Percentiles rank a stretch among this genome's conserved stretches.
Conservation (phyloP, 2,888 invertebrate genomes). For the Mayetiola destructor region DNA sequence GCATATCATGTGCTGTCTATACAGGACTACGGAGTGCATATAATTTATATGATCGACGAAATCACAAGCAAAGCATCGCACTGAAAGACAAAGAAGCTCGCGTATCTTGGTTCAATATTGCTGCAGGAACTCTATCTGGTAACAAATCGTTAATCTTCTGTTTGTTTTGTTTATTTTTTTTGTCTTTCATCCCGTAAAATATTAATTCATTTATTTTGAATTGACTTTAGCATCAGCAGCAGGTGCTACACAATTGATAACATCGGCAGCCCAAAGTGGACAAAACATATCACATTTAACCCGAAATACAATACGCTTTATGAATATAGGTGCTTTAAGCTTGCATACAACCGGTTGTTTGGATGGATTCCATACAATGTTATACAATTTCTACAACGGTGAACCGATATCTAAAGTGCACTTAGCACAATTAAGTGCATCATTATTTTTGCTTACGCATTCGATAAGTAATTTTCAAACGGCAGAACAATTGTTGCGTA, state of each 20-base stretch:
- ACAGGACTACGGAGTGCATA: constrained; percentile 24
- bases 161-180: too few relatives aligned
- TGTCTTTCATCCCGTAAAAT: too few relatives aligned
- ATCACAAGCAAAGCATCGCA: constrained; percentile 28
- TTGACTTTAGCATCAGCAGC: constrained; percentile 26
- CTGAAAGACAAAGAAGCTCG: constrained; percentile 26
- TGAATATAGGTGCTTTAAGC: background rate
- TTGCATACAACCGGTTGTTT: constrained; percentile 7
- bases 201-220: too few relatives aligned
- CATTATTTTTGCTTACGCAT: constrained; percentile 29
- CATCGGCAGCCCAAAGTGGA: constrained; percentile 24
- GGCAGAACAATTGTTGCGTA: constrained; percentile 19
- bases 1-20: constrained; percentile 24
- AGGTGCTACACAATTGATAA: constrained; percentile 25
- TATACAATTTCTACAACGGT: constrained; percentile 26
- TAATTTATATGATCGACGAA: constrained; percentile 24
- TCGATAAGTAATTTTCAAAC: constrained; percentile 29
- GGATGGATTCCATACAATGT: constrained; percentile 14
- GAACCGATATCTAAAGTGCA: constrained; percentile 26
- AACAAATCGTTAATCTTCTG: too few relatives aligned
- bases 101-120: constrained; percentile 22
- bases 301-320: background rate
- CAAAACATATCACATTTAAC: constrained; percentile 7
- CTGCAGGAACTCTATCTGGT: background rate
- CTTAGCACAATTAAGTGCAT: constrained; percentile 26